Evolutionary conservation across 2,888 invertebrate species (phyloP), one percentile per base, ranked within the genome.

Genomic region (Hyalella azteca): DNA sequence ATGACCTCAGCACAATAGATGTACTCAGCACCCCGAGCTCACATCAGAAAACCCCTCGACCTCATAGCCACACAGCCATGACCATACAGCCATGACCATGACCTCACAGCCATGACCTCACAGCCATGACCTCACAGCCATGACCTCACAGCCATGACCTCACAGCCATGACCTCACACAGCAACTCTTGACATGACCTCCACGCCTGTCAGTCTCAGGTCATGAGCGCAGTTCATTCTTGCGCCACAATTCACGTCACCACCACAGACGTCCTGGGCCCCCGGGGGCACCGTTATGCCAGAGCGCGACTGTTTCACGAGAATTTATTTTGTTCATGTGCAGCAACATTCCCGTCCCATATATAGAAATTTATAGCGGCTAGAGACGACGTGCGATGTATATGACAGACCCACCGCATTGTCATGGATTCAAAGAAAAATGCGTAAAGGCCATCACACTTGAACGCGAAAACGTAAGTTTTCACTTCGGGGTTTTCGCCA

Each of bases 331-430:
- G 66, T 15, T 36, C 36, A 36, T 36, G 19, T n/a, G 39, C 66
- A 36, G 66, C 19, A 66, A 66, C 66, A 36, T 66, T 66, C 3
- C 66, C 29, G 19, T 66, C 19, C 66, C 36, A 29, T 2, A 2
- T 32, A n/a, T n/a, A 22, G 7, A 15, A 36, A 66, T 66, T 66
- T 66, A 66, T 39, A 19, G 66, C 19, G 36, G 15, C n/a, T 36
- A 36, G 39, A 66, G 66, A 66, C 66, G 66, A 29, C 1, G 36
- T 36, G 19, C 3, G 19, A 66, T 29, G 3, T 66, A 36, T 66
- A 66, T 36, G 66, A 66, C 66, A 66, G 66, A 19, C 29, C 36
- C 66, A n/a, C 36, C 66, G 36, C 36, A 66, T 66, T 66, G 66
- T 32, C 66, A 36, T 36, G 36, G 29, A 19, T 66, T 66, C 66